These are phyloP conservation scores for Drosophila yooni DNA, from an alignment of 2,888 invertebrate species.

Conservation along the genomic window DNA sequence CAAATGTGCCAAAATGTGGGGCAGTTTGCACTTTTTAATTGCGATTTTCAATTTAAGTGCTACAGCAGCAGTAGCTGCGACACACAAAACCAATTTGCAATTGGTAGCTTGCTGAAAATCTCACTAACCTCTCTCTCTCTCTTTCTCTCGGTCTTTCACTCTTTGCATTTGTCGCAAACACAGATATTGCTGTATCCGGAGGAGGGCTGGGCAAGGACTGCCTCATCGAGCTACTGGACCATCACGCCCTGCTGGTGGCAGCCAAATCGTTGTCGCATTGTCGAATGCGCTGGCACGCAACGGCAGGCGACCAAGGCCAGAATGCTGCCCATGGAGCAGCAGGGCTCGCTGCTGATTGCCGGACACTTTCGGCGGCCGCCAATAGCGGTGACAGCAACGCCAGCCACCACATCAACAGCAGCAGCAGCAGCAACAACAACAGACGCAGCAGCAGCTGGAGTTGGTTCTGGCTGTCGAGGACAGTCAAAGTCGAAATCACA, in stretches of 20 bases:
- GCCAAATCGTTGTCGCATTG: conserved; percentile 92
- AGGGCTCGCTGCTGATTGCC: conserved; percentile 92
- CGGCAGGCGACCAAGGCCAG: conserved; percentile 89
- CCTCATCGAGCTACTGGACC: conserved; percentile 94
- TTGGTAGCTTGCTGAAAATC: conserved; percentile 58
- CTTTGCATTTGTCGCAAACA: conserved; percentile 81
- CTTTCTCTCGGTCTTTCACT: background rate
- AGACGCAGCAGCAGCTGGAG: conserved; percentile 15
- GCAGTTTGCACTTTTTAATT: conserved; percentile 78
- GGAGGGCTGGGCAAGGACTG: conserved; percentile 95
- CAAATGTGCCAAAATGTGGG: conserved; percentile 44
- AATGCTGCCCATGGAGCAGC: conserved; percentile 90
- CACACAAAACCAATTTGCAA: conserved; percentile 76
- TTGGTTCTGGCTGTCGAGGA: conserved; percentile 14
- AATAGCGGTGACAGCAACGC: conserved; percentile 29
- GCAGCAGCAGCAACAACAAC: conserved; percentile 19
- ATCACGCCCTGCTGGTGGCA: conserved; percentile 95
- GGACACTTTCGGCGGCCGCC: conserved; percentile 86
- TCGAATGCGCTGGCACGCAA: conserved; percentile 90
- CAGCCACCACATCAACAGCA: conserved; percentile 30
- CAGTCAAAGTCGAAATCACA: conserved; percentile 57
- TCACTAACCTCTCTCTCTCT: conserved; percentile 20
- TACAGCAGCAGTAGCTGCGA: conserved; percentile 39
- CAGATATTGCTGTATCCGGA: conserved; percentile 94
- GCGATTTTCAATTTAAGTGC: conserved; percentile 80